Percentiles rank a stretch among this genome's conserved stretches.
Conservation (phyloP, 2,888 invertebrate genomes). For the Hyppa rectilinea region DNA sequence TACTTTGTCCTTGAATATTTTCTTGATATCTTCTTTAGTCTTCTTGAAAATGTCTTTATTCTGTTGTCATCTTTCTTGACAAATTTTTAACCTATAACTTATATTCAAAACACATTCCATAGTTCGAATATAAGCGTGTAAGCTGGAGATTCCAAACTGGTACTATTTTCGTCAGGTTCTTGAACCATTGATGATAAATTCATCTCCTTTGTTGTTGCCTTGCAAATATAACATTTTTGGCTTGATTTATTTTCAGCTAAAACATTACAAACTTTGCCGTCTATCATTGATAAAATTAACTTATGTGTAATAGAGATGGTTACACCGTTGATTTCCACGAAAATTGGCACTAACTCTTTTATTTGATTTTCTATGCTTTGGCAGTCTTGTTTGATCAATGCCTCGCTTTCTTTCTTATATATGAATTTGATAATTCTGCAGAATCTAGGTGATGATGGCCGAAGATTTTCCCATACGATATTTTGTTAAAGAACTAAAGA, state of each 20-base stretch:
- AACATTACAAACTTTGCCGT: conserved; percentile 8
- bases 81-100: background rate
- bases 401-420: conserved; percentile 4
- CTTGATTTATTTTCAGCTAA: conserved; percentile 4
- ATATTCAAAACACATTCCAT: conserved; percentile 3
- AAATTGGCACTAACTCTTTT: background rate
- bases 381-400: conserved; percentile 11
- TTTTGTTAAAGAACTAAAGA: conserved; percentile 10
- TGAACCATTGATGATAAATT: background rate
- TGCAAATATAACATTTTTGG: conserved; percentile 7
- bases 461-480: conserved; percentile 16
- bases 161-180: background rate
- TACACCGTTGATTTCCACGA: background rate
- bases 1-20: background rate
- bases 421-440: conserved; percentile 8
- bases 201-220: background rate
- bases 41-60: background rate
- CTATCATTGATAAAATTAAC: conserved; percentile 3
- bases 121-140: conserved; percentile 1
- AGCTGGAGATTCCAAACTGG: background rate
- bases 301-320: background rate
- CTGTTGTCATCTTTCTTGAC: background rate
- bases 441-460: conserved; percentile 22
- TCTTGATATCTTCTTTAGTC: background rate
- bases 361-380: background rate